Percentiles rank a stretch among this genome's conserved stretches.
phyloP scores from a whole-genome alignment of 2,888 invertebrate species.

The Andrena bucephala region DNA sequence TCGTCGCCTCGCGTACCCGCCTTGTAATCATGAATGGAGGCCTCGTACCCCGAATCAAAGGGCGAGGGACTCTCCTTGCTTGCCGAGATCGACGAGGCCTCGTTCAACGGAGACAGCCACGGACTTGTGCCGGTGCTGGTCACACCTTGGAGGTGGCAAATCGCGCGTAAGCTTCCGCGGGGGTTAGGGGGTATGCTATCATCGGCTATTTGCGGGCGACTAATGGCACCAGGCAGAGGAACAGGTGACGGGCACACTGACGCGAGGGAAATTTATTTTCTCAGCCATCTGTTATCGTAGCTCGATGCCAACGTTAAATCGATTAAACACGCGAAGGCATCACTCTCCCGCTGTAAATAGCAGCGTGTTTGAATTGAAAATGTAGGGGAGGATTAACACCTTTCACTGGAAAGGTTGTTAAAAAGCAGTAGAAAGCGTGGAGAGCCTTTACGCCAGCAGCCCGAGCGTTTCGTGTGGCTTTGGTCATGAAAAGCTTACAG shows the following conservation, averaged over 20 bases:
- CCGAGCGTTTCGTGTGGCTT: neutral
- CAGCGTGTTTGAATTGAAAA: no score
- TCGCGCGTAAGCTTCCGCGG: slow-evolving; percentile 10
- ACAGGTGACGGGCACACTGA: no score
- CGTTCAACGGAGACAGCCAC: slow-evolving; percentile 44
- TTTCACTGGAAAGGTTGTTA: neutral
- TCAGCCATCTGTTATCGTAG: no score
- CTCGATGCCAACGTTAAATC: no score
- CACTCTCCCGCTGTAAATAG: no score
- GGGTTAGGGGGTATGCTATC: neutral
- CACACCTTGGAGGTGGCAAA: slow-evolving; percentile 17
- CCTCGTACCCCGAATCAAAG: slow-evolving; percentile 60
- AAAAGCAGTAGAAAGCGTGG: neutral
- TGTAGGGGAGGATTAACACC: neutral
- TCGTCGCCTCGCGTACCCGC: slow-evolving; percentile 19
- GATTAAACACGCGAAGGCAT: no score
- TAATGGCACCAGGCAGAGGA: neutral
- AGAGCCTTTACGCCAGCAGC: neutral
- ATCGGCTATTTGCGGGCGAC: neutral
- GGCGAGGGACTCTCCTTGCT: slow-evolving; percentile 58
- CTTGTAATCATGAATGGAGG: slow-evolving; percentile 55
- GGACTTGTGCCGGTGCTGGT: neutral
- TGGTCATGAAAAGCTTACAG: slow-evolving; percentile 6
- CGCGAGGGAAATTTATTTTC: no score
- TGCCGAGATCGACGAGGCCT: slow-evolving; percentile 62